phyloP scores from a whole-genome alignment of 2,113 vertebrate genomes.

The Climacteris rufus region DNA sequence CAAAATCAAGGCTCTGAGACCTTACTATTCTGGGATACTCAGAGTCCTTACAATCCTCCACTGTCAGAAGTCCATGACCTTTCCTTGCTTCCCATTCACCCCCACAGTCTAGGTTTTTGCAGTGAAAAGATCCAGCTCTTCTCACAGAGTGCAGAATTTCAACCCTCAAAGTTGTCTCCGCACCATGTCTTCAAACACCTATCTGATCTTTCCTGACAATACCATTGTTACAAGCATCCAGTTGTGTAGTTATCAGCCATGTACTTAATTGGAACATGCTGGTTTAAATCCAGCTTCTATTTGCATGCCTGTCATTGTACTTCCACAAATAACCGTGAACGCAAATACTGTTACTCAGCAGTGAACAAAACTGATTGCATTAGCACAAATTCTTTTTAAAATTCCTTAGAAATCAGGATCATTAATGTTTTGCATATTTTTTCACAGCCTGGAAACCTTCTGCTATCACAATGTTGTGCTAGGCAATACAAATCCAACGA shows the following conservation, averaged over 20 bases:
- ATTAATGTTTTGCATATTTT: neutral
- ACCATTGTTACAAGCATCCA: neutral
- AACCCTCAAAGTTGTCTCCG: neutral
- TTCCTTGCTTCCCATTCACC: neutral
- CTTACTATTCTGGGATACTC: neutral
- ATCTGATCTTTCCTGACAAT: neutral
- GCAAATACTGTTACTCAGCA: neutral
- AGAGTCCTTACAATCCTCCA: neutral
- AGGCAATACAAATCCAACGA: neutral
- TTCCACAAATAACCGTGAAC: neutral
- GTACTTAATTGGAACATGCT: neutral
- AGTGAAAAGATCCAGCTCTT: neutral
- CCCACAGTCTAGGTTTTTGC: neutral
- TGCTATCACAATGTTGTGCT: neutral
- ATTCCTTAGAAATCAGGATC: neutral
- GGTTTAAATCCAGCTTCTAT: constrained; percentile 11
- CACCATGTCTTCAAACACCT: neutral
- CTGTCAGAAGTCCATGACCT: neutral
- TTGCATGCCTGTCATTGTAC: neutral
- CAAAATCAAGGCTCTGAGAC: neutral
- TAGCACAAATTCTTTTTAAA: neutral
- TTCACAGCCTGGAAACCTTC: neutral
- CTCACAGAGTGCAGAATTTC: neutral
- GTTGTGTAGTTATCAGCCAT: neutral
- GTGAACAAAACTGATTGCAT: neutral